Base-by-base conservation (phyloP, 2,113 vertebrate species). In the Haplochromis vanheusdeni region DNA sequence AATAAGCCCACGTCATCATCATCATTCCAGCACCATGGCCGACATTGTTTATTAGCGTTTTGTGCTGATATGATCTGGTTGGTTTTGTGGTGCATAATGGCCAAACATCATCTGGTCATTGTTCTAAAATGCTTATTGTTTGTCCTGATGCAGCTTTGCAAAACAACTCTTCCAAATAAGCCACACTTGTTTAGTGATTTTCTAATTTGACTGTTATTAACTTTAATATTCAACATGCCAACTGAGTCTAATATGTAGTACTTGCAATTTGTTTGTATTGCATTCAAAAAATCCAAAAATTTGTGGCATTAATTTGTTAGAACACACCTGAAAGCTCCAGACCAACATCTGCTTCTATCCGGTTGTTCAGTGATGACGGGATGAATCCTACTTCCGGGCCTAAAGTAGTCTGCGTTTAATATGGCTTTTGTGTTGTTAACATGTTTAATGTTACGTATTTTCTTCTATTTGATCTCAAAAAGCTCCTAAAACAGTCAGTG, bases 21-120 rank as follows among this genome's bases (percentile, higher is more conserved):
- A 9, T 17, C 14, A 9, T 2, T 33, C 28, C 28, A 31, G 1
- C 26, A 1, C 14, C 7, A 0, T 33, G 56, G 28, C 9, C 6
- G 7, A 33, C 56, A 9, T 55, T 23, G 56, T 17, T 60, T 1
- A 33, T 56, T 0, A 1, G 54, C 1, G 1, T 7, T 56, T 26
- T 56, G 21, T 26, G 21, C 54, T 26, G 54, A 55, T 23, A 23
- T 55, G 2, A 7, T 23, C n/a, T 13, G 21, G 21, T 56, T 56
- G 54, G 54, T 7, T 56, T 56, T 56, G 52, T 23, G n/a, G 54
- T 14, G 54, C 54, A 58, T 58, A 9, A 16, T 28, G 13, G 55
- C 1, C 23, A 9, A 16, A 58, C 26, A 17, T 58, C 26, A 58
- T 58, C 14, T 58, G 56, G 26, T 16, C 56, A 1, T 58, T 58